phyloP scores from a whole-genome alignment of 2,113 vertebrate genomes.

The Gallinago media region DNA sequence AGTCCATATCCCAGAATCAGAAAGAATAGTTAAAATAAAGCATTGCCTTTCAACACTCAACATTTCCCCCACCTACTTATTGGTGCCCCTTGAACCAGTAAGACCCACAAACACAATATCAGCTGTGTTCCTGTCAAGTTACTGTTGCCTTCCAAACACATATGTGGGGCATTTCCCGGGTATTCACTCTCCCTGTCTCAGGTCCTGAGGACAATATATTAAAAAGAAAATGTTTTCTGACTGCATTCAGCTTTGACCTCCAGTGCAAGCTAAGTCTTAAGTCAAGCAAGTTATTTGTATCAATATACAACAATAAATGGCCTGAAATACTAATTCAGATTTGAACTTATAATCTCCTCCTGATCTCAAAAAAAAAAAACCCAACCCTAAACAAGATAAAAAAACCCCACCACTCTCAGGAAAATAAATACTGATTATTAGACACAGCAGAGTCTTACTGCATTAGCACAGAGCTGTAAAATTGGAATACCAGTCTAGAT shows the following conservation, averaged over 20 bases:
- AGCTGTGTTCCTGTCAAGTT: not conserved
- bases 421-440: not conserved
- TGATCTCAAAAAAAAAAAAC: not conserved
- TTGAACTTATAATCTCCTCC: not conserved
- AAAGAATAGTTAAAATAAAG: not conserved
- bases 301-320: not conserved
- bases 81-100: fast-evolving
- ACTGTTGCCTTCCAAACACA: not conserved
- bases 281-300: not conserved
- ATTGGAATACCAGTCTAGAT: not conserved
- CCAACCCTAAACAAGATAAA: not conserved
- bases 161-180: not conserved
- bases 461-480: not conserved
- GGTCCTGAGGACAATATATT: not conserved
- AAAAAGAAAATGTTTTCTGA: not conserved
- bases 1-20: not conserved
- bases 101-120: not conserved
- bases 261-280: not conserved
- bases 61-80: not conserved
- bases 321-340: not conserved
- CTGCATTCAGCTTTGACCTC: not conserved
- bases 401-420: not conserved
- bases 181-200: not conserved
- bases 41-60: not conserved
- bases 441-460: not conserved